Conservation (phyloP, 2,888 invertebrate species). For the Thalpophila matura region DNA sequence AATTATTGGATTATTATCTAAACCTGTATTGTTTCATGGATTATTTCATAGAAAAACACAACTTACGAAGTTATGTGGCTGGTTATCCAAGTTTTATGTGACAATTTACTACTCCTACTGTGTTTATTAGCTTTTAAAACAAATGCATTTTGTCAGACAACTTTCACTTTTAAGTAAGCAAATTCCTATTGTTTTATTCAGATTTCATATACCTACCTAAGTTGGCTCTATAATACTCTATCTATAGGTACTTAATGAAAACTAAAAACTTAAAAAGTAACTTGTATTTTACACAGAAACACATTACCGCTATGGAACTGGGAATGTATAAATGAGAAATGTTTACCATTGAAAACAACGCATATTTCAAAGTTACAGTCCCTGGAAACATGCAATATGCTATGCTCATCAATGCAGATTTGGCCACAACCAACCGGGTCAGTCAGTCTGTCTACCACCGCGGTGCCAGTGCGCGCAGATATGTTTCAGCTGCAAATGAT, state of each 20-base stretch:
- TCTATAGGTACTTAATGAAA: no score
- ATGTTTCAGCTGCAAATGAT: constrained; percentile 85
- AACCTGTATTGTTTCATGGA: constrained; percentile 38
- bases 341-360: constrained; percentile 88
- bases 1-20: constrained; percentile 11
- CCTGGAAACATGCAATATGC: constrained; percentile 93
- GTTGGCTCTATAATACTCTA: no score
- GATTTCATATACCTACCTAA: neutral
- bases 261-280: neutral
- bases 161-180: constrained; percentile 36
- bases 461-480: constrained; percentile 90
- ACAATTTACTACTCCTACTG: constrained; percentile 29
- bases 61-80: constrained; percentile 55
- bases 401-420: constrained; percentile 93
- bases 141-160: constrained; percentile 32
- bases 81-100: constrained; percentile 21
- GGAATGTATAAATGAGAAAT: constrained; percentile 92
- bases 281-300: constrained; percentile 68
- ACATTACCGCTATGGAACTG: constrained; percentile 93
- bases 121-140: constrained; percentile 32
- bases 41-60: constrained; percentile 24
- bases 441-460: constrained; percentile 91
- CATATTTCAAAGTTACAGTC: constrained; percentile 86
- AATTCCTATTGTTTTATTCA: neutral
- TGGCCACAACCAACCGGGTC: constrained; percentile 95